A percentile compares a stretch with the other conserved stretches of the same genome.
Evolutionary conservation across 2,113 vertebrate species (phyloP).

Genomic region (Pelodiscus sinensis): DNA sequence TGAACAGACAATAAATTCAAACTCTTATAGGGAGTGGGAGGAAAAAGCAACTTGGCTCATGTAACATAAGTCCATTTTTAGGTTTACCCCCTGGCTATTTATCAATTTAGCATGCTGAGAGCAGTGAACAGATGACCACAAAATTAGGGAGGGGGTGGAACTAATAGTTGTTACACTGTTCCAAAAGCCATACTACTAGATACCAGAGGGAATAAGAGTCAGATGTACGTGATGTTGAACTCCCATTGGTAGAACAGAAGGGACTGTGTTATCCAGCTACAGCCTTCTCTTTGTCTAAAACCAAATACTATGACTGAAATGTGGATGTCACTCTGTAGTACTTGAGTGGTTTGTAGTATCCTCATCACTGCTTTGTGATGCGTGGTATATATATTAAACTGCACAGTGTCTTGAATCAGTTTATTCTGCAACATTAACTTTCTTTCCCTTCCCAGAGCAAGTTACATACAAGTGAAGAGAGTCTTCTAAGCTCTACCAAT

Average conservation of each 20-base stretch:
- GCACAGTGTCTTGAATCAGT: background rate
- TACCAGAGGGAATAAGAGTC: constrained; percentile 55
- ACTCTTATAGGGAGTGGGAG: accelerated
- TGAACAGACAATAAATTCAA: constrained; percentile 23
- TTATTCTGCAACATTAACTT: background rate
- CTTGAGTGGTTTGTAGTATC: constrained; percentile 36
- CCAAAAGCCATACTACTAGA: constrained; percentile 36
- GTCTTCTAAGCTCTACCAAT: background rate
- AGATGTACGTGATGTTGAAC: constrained; percentile 51
- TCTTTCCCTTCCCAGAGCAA: background rate
- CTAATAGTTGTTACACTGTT: constrained; percentile 3
- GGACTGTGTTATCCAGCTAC: constrained; percentile 8
- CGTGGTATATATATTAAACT: constrained; percentile 41
- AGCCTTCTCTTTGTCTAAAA: constrained; percentile 34
- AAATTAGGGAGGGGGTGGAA: background rate
- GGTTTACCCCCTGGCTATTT: constrained; percentile 37
- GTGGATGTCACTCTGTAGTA: constrained; percentile 34
- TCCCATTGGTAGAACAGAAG: constrained; percentile 55
- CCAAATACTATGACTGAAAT: constrained; percentile 26
- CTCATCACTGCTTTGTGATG: background rate
- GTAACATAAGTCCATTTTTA: background rate
- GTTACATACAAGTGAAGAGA: background rate
- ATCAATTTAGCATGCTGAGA: constrained; percentile 39
- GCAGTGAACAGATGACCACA: constrained; percentile 6
- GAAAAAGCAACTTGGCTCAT: background rate